Base-by-base conservation (phyloP, 2,113 vertebrate species). In the Oncorhynchus gorbuscha region DNA sequence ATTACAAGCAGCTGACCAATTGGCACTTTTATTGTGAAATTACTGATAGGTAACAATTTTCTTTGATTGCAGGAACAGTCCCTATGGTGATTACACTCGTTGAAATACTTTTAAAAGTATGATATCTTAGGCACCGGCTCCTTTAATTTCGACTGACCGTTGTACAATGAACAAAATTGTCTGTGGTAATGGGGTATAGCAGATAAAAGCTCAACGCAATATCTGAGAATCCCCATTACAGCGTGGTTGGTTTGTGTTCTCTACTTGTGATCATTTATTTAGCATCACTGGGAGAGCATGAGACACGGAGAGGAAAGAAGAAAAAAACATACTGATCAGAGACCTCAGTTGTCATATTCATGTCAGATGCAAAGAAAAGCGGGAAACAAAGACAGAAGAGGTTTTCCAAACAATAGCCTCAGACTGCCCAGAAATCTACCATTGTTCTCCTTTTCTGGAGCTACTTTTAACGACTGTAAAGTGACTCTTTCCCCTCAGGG, bases 251-350 rank as follows among this genome's bases (percentile, higher is more conserved):
- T 83, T 68, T 45, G 16, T 20, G 45, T 48, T 81, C n/a, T 79
- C 82, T 66, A 72, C 28, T 49, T 86, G 81, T 88, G 77, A 87
- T 90, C 69, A 85, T 85, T 87, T 83, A 85, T 89, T 83, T 32
- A 85, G 79, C 66, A 11, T 0, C 35, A 73, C 59, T 59, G 69
- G 74, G 69, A 35, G 72, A 72, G 73, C 79, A 73, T 45, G 76
- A 35, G 12, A 18, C 24, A 12, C 13, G 39, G 39, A 28, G 69
- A 13, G 18, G 59, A 80, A 72, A 75, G 45, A 74, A 6, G 30
- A 73, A 78, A 74, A 82, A 73, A 81, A 45, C 39, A 45, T 45
- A 55, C 59, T 82, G 71, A 87, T 83, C 76, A 81, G 13, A 88
- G 77, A 75, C 45, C 5, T 45, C 3, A 1, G 24, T 24, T 69